Evolutionary conservation across 2,888 invertebrate genomes (phyloP).

Genomic region (Lepidochrysops patricia): DNA sequence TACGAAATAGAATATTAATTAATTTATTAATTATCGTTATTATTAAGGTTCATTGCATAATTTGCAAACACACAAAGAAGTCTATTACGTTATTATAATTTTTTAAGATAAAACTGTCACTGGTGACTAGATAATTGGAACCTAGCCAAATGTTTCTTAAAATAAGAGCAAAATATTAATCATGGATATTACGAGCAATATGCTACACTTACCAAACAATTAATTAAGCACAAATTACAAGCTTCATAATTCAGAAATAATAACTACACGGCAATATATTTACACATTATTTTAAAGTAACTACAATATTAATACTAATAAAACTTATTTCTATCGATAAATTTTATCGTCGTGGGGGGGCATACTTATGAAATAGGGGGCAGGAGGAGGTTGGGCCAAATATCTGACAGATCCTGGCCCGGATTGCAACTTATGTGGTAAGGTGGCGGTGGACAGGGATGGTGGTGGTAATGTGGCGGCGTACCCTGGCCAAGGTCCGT

Average conservation of each 20-base stretch:
- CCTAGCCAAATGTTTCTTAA: conserved; percentile 30
- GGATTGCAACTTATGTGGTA: conserved; percentile 78
- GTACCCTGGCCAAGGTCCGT: conserved; percentile 71
- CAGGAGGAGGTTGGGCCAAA: conserved; percentile 78
- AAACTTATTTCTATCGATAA: conserved; percentile 66
- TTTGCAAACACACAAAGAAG: too few relatives aligned
- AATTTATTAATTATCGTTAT: neutral
- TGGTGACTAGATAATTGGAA: conserved; percentile 42
- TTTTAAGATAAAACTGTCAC: conserved; percentile 31
- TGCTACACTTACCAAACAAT: conserved; percentile 14
- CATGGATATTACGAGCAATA: conserved; percentile 15
- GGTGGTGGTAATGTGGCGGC: conserved; percentile 76
- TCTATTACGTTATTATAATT: neutral
- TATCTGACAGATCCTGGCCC: conserved; percentile 68
- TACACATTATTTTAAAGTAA: conserved; percentile 20
- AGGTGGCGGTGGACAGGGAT: conserved; percentile 77
- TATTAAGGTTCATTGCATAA: neutral
- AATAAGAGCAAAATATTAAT: conserved; percentile 13
- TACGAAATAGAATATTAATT: neutral
- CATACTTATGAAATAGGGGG: conserved; percentile 77
- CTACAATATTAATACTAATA: conserved; percentile 15
- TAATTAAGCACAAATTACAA: conserved; percentile 26
- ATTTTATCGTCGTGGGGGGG: conserved; percentile 78
- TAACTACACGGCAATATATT: conserved; percentile 18
- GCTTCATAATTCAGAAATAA: conserved; percentile 19